These are phyloP conservation scores for Trinectes maculatus DNA, from an alignment of 2,113 vertebrate species.

Conservation along the genomic window DNA sequence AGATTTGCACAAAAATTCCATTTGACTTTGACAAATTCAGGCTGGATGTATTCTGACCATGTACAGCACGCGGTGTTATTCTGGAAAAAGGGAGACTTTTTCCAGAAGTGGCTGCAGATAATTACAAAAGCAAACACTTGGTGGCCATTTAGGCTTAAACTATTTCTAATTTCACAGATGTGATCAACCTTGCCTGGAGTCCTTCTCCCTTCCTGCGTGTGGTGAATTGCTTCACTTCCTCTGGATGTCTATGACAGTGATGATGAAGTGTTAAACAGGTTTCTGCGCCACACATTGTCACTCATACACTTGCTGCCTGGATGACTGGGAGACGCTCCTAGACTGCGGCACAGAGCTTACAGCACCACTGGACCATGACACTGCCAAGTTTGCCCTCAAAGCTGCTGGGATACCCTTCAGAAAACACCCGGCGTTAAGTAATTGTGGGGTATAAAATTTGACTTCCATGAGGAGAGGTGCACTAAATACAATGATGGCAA, in stretches of 20 bases:
- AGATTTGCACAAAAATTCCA: conserved; percentile 60
- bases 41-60: conserved; percentile 24
- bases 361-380: conserved; percentile 64
- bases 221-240: conserved; percentile 39
- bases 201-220: conserved; percentile 38
- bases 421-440: conserved; percentile 51
- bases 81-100: background rate
- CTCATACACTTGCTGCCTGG: conserved; percentile 49
- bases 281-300: conserved; percentile 64
- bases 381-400: conserved; percentile 64
- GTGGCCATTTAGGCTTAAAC: conserved; percentile 64
- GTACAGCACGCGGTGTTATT: conserved; percentile 34
- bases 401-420: conserved; percentile 63
- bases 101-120: conserved; percentile 64
- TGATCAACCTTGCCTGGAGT: conserved; percentile 71
- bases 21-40: conserved; percentile 69
- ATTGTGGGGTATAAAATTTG: conserved; percentile 57
- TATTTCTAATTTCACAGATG: conserved; percentile 81
- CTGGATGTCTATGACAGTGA: conserved; percentile 57
- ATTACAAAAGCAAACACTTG: conserved; percentile 74
- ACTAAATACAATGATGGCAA: conserved; percentile 40
- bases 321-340: conserved; percentile 49
- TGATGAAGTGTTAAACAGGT: conserved; percentile 72
- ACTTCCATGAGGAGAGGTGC: conserved; percentile 39
- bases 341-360: conserved; percentile 26